Evolutionary conservation across 2,113 vertebrate genomes (phyloP), one percentile per base, ranked within the genome.

Genomic region (Polypterus bichir): DNA sequence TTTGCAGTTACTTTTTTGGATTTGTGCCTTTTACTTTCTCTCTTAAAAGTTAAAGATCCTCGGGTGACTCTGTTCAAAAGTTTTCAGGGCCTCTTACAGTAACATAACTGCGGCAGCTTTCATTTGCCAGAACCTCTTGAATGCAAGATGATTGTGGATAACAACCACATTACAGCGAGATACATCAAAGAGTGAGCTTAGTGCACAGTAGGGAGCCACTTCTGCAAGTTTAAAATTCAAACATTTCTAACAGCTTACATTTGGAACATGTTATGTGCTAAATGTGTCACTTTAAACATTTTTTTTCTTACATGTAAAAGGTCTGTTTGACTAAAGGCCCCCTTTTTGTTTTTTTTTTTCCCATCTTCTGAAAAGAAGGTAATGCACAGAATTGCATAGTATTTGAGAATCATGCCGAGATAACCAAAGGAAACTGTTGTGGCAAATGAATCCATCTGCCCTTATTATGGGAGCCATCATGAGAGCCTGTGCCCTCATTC

Each of bases 61-160:
- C 27, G 27, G 27, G 27, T 27, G 27, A 27, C 27, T 27, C 27
- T 27, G 27, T 27, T 27, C 27, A 27, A 27, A 27, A 27, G 82
- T 88, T 85, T 85, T 73, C 55, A 65, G 74, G 75, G 77, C 71
- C 27, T 27, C 27, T 27, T 82, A 72, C 81, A 76, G 68, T 80
- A 83, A 85, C 86, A 84, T 85, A 89, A 86, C 82, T 83, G 81
- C 86, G 83, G 86, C 86, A 88, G 83, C 86, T 87, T 88, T 89
- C 88, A 89, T 92, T 93, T 90, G 54, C 69, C 71, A 71, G 74
- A 83, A 91, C 86, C 86, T 87, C 85, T 88, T 92, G 91, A 85
- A 91, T 93, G 88, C 88, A 88, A 89, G 88, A 85, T 91, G 93
- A 91, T 98, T 97, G 93, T 90, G 90, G 89, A 89, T 91, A 93